Evolutionary conservation across 2,113 vertebrate genomes (phyloP), one percentile per base, ranked within the genome.

Genomic region (Pavo muticus): DNA sequence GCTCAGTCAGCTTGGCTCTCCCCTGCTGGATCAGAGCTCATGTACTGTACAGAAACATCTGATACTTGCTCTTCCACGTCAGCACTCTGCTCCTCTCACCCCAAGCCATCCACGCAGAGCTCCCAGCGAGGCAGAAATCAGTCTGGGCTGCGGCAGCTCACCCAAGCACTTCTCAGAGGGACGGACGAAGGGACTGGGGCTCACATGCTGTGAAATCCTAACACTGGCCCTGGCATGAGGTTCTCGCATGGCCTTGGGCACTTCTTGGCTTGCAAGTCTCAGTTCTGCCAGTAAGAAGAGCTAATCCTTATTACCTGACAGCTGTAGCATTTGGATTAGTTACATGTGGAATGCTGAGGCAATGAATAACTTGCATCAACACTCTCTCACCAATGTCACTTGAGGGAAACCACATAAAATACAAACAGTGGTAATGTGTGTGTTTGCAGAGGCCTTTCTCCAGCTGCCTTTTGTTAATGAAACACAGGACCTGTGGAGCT

Each of bases 141-240:
- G 47, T n/a, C 24, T 19, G 19, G 64, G 35, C 59, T 67, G 56
- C 42, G 71, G 32, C 29, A 79, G 54, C 75, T 75, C 77, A 64
- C 57, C 48, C 8, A 18, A 54, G 68, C 59, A 9, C 56, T 59
- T 77, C 39, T 63, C 54, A 78, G 17, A 75, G 47, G 40, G 61
- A 23, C 79, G 90, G 42, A 74, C 11, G 42, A 80, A 59, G 60
- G 23, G 57, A 74, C 56, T 47, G 52, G 39, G 35, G 19, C 83
- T 86, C 70, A 65, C 23, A 57, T 30, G 50, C 48, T 94, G 32
- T 64, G 80, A 88, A 92, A 92, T 69, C 70, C 80, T 91, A 75
- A 52, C 57, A 77, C 48, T 29, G 59, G 39, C 25, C 75, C 2
- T 3, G 48, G 52, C 84, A 90, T 2, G 0, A 77, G 39, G 54